These are phyloP conservation scores for Chloroclystis v-ata DNA, from an alignment of 2,888 invertebrate species.

Conservation along the genomic window DNA sequence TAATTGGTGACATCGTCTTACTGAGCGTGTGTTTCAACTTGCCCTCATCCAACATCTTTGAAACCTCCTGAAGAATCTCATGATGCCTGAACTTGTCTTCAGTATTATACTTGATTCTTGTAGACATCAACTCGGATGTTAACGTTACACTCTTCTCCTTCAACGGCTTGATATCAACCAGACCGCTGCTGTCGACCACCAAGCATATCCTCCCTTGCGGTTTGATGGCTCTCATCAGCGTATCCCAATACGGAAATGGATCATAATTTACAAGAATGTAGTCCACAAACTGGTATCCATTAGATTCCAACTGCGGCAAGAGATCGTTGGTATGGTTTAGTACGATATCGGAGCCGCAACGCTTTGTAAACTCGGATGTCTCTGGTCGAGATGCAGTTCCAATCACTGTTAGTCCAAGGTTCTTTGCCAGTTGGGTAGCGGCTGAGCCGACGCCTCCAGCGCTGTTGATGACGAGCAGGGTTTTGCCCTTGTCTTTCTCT, in stretches of 20 bases:
- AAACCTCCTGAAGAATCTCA: slow-evolving; percentile 50
- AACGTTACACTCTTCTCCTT: slow-evolving; percentile 66
- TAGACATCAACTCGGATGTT: slow-evolving; percentile 58
- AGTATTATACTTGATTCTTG: slow-evolving; percentile 60
- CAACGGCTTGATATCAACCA: slow-evolving; percentile 50
- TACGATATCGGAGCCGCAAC: slow-evolving; percentile 41
- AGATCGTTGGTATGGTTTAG: slow-evolving; percentile 58
- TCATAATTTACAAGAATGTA: slow-evolving; percentile 64
- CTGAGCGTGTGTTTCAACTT: slow-evolving; percentile 53
- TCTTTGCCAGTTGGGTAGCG: slow-evolving; percentile 58
- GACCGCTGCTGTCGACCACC: slow-evolving; percentile 58
- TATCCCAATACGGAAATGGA: slow-evolving; percentile 65
- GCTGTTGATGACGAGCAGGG: slow-evolving; percentile 62
- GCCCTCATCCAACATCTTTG: slow-evolving; percentile 54
- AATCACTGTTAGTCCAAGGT: slow-evolving; percentile 58
- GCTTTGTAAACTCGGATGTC: slow-evolving; percentile 27
- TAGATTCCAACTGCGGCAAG: slow-evolving; percentile 48
- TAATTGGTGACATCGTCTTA: slow-evolving; percentile 57
- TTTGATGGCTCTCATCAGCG: slow-evolving; percentile 55
- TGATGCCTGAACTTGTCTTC: slow-evolving; percentile 55
- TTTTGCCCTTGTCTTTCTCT: slow-evolving; percentile 59
- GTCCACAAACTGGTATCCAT: slow-evolving; percentile 54
- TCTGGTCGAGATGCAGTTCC: slow-evolving; percentile 64
- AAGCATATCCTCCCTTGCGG: slow-evolving; percentile 65
- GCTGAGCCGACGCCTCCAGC: slow-evolving; percentile 66